These are phyloP conservation scores for Forficula auricularia DNA, from an alignment of 1,140 invertebrate genomes.

Conservation along the genomic window DNA sequence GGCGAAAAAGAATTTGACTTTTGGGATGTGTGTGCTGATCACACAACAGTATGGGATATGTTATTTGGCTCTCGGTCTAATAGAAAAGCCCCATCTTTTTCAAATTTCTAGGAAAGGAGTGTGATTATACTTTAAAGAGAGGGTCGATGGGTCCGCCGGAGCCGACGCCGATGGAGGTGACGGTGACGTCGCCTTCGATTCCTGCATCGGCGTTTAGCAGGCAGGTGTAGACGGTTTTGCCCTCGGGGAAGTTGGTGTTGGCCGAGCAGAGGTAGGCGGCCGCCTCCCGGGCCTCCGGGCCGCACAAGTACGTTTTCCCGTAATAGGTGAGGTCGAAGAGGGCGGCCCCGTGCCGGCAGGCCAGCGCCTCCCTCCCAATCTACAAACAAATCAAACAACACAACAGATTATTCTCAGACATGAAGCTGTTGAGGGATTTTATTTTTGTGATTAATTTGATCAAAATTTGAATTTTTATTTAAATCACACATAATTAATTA, in stretches of 20 bases:
- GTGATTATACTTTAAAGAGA: conserved; percentile 42
- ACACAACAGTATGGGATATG: too few species aligned
- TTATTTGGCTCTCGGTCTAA: too few species aligned
- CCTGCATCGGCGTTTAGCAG: conserved; percentile 59
- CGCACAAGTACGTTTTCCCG: conserved; percentile 67
- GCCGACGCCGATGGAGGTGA: conserved; percentile 46
- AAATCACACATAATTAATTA: too few species aligned
- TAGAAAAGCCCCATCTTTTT: too few species aligned
- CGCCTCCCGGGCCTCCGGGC: conserved; percentile 57
- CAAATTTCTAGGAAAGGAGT: too few species aligned
- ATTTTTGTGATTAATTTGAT: too few species aligned
- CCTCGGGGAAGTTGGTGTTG: conserved; percentile 41
- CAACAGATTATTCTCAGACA: too few species aligned
- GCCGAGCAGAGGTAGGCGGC: conserved; percentile 69
- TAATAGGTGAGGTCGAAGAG: conserved; percentile 80
- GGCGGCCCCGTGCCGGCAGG: conserved; percentile 56
- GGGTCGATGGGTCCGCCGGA: conserved; percentile 52
- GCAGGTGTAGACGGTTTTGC: conserved; percentile 61
- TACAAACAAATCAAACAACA: conserved; percentile 29
- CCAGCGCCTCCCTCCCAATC: conserved; percentile 60
- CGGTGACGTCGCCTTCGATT: conserved; percentile 67
- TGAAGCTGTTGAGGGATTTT: too few species aligned
- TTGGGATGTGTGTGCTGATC: too few species aligned
- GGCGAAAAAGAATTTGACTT: too few species aligned
- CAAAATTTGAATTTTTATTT: too few species aligned